A percentile compares a stretch with the other conserved stretches of the same genome.
Conservation (phyloP, 1,140 invertebrate species). For the Dreissena rostriformis region DNA sequence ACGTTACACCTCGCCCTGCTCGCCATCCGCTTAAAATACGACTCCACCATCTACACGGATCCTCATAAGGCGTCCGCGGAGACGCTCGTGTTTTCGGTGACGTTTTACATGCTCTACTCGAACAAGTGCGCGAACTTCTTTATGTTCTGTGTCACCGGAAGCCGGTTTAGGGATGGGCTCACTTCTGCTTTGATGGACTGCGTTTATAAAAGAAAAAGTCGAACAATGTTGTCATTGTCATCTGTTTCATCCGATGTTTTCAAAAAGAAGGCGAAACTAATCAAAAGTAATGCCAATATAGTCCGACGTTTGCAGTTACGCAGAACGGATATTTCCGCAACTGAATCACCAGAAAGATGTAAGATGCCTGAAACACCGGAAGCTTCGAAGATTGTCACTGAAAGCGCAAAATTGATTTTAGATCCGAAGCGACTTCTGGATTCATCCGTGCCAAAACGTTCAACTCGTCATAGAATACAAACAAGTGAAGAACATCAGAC, state of each 20-base stretch:
- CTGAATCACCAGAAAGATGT: too few relatives aligned
- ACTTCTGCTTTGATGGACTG: neutral
- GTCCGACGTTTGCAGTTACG: too few relatives aligned
- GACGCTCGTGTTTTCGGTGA: conserved; percentile 65
- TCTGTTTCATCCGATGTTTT: neutral
- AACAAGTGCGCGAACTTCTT: conserved; percentile 73
- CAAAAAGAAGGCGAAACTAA: too few relatives aligned
- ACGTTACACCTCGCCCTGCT: conserved; percentile 60
- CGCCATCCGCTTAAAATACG: conserved; percentile 46
- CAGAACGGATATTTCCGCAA: too few relatives aligned
- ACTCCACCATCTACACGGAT: conserved; percentile 54
- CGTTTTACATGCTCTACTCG: conserved; percentile 72
- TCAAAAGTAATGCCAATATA: too few relatives aligned
- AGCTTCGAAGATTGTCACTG: too few relatives aligned
- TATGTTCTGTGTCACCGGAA: conserved; percentile 67
- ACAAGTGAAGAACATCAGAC: too few relatives aligned
- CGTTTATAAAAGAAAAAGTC: conserved; percentile 13
- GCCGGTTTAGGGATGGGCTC: conserved; percentile 63
- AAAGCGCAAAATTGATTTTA: too few relatives aligned
- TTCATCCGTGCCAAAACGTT: too few relatives aligned
- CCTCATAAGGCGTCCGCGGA: conserved; percentile 50
- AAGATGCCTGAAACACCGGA: too few relatives aligned
- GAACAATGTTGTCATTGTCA: neutral
- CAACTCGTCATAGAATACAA: too few relatives aligned
- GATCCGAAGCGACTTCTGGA: too few relatives aligned